These are phyloP conservation scores for Montifringilla adamsi DNA, from an alignment of 2,113 vertebrate genomes.

Conservation along the genomic window DNA sequence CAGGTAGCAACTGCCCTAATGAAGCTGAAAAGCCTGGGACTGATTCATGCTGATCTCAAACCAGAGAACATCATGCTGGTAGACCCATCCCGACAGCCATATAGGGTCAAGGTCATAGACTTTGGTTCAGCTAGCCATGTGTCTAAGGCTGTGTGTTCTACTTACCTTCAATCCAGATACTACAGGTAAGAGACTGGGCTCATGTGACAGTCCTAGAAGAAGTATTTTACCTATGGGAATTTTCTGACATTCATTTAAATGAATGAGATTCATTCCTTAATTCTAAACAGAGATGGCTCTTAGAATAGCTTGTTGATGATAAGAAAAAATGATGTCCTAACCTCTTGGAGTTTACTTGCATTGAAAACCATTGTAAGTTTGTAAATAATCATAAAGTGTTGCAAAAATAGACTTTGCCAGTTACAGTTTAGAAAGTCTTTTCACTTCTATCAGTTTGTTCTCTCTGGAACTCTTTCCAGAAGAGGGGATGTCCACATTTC, in stretches of 20 bases:
- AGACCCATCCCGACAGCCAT: slow-evolving; percentile 94
- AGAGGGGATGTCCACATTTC: background rate
- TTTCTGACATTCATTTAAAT: background rate
- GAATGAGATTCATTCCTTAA: background rate
- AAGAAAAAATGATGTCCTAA: background rate
- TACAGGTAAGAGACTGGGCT: slow-evolving; percentile 85
- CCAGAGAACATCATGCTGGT: slow-evolving; percentile 99
- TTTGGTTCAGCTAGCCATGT: slow-evolving; percentile 98
- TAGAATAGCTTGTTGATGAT: background rate
- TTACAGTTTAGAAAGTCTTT: background rate
- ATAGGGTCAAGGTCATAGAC: slow-evolving; percentile 98
- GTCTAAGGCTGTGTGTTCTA: slow-evolving; percentile 98
- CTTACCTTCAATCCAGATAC: slow-evolving; percentile 97
- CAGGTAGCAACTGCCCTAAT: slow-evolving; percentile 96
- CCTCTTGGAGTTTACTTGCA: background rate
- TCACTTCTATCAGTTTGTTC: background rate
- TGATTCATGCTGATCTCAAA: slow-evolving; percentile 98
- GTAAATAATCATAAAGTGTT: background rate
- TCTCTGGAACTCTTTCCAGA: background rate
- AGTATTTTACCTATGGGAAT: background rate
- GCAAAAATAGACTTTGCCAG: background rate
- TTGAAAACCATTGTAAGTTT: background rate
- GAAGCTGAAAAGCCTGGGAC: slow-evolving; percentile 96
- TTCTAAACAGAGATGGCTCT: background rate
- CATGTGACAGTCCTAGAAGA: background rate